phyloP scores from a whole-genome alignment of 2,888 invertebrate species.

The Nesidiocoris tenuis region DNA sequence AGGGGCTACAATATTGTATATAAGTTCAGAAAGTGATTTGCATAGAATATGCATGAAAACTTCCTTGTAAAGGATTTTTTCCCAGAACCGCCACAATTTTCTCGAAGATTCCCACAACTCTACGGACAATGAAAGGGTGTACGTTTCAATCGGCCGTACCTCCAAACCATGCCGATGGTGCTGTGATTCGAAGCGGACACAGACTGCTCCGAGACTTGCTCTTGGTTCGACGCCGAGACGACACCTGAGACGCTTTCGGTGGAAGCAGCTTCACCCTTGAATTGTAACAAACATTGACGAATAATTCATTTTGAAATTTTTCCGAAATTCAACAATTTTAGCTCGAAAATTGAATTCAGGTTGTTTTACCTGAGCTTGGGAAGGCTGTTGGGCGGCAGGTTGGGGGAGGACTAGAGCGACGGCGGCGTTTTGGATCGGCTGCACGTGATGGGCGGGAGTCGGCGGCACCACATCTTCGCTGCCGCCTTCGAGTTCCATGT shows the following conservation, averaged over 20 bases:
- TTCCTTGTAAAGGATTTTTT: too few relatives aligned
- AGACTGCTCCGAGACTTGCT: conserved; percentile 50
- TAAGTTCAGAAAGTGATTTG: too few relatives aligned
- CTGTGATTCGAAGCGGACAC: conserved; percentile 49
- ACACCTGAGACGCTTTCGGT: conserved; percentile 45
- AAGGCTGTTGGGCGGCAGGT: conserved; percentile 53
- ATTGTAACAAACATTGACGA: neutral
- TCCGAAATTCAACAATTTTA: neutral
- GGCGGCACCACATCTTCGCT: conserved; percentile 47
- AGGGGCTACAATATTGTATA: too few relatives aligned
- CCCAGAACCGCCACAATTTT: too few relatives aligned
- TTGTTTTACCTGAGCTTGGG: conserved; percentile 39
- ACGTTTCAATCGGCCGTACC: too few relatives aligned
- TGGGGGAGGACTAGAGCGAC: conserved; percentile 51
- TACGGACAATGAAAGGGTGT: too few relatives aligned
- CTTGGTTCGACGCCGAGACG: conserved; percentile 49
- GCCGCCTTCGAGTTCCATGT: conserved; percentile 59
- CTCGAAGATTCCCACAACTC: too few relatives aligned
- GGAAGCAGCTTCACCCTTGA: conserved; percentile 44
- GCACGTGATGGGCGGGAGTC: conserved; percentile 51
- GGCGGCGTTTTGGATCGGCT: conserved; percentile 47
- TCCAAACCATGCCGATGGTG: conserved; percentile 29
- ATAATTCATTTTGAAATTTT: neutral
- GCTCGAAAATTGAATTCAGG: neutral
- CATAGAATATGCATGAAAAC: too few relatives aligned